Conservation (phyloP, 2,113 vertebrate species). For the Sinocyclocheilus anshuiensis region DNA sequence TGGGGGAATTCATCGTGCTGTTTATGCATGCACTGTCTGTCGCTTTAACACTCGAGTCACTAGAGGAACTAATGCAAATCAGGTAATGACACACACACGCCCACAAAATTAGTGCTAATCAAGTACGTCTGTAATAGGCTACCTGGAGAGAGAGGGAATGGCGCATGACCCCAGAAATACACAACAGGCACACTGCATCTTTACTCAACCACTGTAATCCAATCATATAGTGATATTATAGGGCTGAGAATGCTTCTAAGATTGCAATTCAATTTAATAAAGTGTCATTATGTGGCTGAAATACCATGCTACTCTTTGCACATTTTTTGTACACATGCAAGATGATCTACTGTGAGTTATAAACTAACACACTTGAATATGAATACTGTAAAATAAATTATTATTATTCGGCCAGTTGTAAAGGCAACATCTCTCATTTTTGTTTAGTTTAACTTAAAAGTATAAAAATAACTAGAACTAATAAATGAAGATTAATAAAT, state of each 20-base stretch:
- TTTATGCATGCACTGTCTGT: not conserved
- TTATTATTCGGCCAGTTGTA: too few relatives aligned
- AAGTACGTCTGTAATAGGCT: too few relatives aligned
- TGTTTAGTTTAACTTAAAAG: too few relatives aligned
- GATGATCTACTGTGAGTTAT: not conserved
- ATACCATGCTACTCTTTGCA: not conserved
- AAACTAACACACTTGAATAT: not conserved
- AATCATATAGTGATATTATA: not conserved
- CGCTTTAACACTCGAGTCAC: not conserved
- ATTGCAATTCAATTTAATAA: not conserved
- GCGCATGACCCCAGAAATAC: not conserved
- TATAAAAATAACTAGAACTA: too few relatives aligned
- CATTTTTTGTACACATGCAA: not conserved
- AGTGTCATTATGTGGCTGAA: not conserved
- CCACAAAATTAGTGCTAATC: constrained; percentile 19
- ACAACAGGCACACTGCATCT: not conserved
- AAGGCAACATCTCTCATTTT: too few relatives aligned
- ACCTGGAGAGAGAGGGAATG: constrained; percentile 7
- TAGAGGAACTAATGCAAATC: not conserved
- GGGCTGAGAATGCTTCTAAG: not conserved
- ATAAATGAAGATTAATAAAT: too few relatives aligned
- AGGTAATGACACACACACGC: constrained; percentile 7
- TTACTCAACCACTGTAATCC: not conserved
- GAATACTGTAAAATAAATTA: not conserved
- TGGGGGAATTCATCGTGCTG: not conserved